phyloP scores from a whole-genome alignment of 2,113 vertebrate genomes.

The Osmerus mordax region DNA sequence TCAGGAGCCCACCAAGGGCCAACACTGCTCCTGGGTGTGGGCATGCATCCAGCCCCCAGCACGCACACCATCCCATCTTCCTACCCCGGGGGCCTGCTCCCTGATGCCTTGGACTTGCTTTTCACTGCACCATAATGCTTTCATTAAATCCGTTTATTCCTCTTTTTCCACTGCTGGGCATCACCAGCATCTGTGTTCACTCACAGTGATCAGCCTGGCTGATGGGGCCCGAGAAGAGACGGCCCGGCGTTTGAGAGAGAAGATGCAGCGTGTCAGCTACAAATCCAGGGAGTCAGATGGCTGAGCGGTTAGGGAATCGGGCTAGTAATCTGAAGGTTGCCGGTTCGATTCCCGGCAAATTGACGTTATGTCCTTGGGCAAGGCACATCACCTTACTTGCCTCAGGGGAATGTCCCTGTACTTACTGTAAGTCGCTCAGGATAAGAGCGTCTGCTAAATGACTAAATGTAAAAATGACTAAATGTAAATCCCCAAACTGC shows the following conservation, averaged over 20 bases:
- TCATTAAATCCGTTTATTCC: conserved; percentile 73
- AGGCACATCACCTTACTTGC: too few species aligned
- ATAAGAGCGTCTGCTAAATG: too few species aligned
- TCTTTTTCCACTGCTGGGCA: conserved; percentile 70
- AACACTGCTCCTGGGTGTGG: conserved; percentile 57
- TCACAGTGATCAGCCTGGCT: conserved; percentile 52
- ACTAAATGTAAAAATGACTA: too few species aligned
- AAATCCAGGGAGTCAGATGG: conserved; percentile 14
- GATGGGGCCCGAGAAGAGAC: conserved; percentile 45
- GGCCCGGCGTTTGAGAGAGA: conserved; percentile 33
- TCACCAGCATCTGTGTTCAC: conserved; percentile 66
- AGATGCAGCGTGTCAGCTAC: conserved; percentile 45
- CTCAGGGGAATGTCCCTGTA: too few species aligned
- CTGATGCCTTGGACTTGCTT: conserved; percentile 64
- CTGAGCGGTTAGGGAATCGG: too few species aligned
- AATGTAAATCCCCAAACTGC: conserved; percentile 26
- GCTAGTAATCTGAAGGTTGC: too few species aligned
- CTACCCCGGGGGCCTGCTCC: conserved; percentile 66
- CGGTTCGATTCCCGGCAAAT: too few species aligned
- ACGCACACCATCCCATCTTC: conserved; percentile 74
- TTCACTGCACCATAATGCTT: conserved; percentile 70
- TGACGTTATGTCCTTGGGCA: too few species aligned
- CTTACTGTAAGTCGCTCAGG: too few species aligned
- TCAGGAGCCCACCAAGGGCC: conserved; percentile 48
- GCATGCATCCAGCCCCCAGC: conserved; percentile 68